Base-by-base conservation (phyloP, 2,113 vertebrate genomes). In the Ibidorhyncha struthersii region DNA sequence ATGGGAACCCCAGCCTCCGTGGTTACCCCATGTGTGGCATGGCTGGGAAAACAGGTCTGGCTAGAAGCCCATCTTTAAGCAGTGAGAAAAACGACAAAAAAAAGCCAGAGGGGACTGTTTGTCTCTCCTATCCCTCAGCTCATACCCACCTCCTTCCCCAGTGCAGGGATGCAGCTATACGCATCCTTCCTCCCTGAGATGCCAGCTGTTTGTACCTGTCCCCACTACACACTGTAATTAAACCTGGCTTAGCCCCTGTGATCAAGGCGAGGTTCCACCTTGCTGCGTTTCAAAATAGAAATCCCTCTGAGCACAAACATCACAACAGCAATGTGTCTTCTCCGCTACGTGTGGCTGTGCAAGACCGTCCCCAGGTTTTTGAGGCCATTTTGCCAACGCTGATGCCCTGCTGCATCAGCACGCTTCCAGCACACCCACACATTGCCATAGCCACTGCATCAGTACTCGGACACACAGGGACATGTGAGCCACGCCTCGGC, bases 381-480 rank as follows among this genome's bases (percentile, higher is more conserved):
- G 55, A 53, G 45, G 85, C 53, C 45, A 4, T 32, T 34, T 18
- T 20, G 49, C 15, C 40, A 38, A 29, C 1, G 4, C 1, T 17
- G 29, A 18, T 8, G 41, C 56, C 65, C 55, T 72, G 62, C 30
- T 3, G 0, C 26, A 14, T 14, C 3, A 1, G 7, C 65, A 22
- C 3, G 0, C 34, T 63, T 26, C 43, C 58, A 43, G 53, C 69
- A 61, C 82, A n/a, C 43, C 67, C 72, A 23, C 63, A 10, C 14
- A 0, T 34, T n/a, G 16, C 14, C 3, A 0, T 3, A 38, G 65
- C 27, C 3, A 5, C 65, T 47, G 70, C 40, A 5, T 2, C 14
- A 4, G 8, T 2, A 1, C 22, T 21, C 1, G 2, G 11, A 34
- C 25, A 41, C 1, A 0, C 10, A 17, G 4, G 8, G 30, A 8